Evolutionary conservation across 2,113 vertebrate species (phyloP), one percentile per base, ranked within the genome.

Genomic region (Isurus oxyrinchus): DNA sequence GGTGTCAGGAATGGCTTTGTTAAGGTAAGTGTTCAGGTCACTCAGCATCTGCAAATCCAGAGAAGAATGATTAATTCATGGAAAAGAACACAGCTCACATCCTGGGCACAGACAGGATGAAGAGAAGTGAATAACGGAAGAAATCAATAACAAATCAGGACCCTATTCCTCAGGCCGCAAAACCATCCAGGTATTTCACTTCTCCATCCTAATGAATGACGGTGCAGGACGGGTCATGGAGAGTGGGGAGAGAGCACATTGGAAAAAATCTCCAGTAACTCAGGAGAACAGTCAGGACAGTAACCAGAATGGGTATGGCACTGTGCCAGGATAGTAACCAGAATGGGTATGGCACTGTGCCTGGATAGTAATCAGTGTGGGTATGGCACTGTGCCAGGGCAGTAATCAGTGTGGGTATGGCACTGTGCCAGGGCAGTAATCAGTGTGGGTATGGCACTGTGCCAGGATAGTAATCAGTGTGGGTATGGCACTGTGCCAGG

Each of bases 1-100:
- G 10, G 94, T 0, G 99, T 99, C 98, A 99, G 99, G 0, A 99
- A 99, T 97, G 99, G 99, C 97, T 99, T 99, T 97, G 99, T 99
- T 97, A 99, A 98, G 99, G 98, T 96, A 99, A 0, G 99, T 99
- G 97, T 99, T 99, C 97, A 99, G 97, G 96, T 99, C 99, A 19
- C 99, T 99, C 96, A 99, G 98, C 99, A 99, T 99, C 99, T 99
- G 97, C 86, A 67, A 95, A 53, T 31, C 21, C 21, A 97, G 19
- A 97, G 90, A 96, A 35, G 0, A 14, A 53, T 14, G 76, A 95
- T 91, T 97, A 96, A 96, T 96, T 19, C 2, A 66, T 8, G 95
- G 95, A 90, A 53, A 40, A 23, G 8, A 49, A 53, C 19, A 53
- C n/a, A 40, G 79, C 10, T 69, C 76, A 79, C 8, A n/a, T 2